Percentiles rank a stretch among this genome's conserved stretches.
These are phyloP conservation scores for Spongilla lacustris DNA, from an alignment of 37 sponge, comb jelly and placozoan species.

Conservation along the genomic window DNA sequence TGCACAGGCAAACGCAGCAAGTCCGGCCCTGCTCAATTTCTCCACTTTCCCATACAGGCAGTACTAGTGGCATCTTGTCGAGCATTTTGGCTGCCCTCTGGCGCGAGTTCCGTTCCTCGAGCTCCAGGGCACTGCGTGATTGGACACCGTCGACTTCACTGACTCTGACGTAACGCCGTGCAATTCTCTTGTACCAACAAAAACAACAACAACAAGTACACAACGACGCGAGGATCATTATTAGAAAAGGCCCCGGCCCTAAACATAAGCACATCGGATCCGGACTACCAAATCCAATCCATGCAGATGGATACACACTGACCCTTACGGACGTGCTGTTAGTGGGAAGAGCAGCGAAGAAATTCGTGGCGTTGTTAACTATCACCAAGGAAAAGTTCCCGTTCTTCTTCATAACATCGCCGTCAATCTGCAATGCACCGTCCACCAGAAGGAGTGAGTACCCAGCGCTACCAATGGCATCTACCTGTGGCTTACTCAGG, in stretches of 20 bases:
- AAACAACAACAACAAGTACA: too few relatives aligned
- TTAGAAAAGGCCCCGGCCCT: too few relatives aligned
- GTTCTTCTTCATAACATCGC: neutral
- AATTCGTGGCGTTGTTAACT: neutral
- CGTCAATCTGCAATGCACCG: neutral
- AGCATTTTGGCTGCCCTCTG: neutral
- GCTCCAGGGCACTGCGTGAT: neutral
- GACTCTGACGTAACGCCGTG: neutral
- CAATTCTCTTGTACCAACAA: neutral
- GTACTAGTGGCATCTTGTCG: neutral
- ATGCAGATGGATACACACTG: neutral
- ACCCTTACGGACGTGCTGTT: neutral
- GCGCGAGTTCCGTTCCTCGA: neutral
- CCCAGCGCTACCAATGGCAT: neutral
- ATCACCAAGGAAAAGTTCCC: neutral
- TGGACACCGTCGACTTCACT: too few relatives aligned
- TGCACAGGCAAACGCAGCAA: neutral
- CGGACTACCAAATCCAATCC: too few relatives aligned
- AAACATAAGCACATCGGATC: too few relatives aligned
- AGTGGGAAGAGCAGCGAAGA: neutral
- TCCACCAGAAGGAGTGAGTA: neutral
- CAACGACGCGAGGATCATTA: too few relatives aligned
- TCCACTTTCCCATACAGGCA: neutral
- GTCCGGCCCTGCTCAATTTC: neutral
- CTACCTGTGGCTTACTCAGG: neutral